Percentiles rank a stretch among this genome's conserved stretches.
phyloP scores from a whole-genome alignment of 1,140 invertebrate genomes.

The Camponotus pennsylvanicus region DNA sequence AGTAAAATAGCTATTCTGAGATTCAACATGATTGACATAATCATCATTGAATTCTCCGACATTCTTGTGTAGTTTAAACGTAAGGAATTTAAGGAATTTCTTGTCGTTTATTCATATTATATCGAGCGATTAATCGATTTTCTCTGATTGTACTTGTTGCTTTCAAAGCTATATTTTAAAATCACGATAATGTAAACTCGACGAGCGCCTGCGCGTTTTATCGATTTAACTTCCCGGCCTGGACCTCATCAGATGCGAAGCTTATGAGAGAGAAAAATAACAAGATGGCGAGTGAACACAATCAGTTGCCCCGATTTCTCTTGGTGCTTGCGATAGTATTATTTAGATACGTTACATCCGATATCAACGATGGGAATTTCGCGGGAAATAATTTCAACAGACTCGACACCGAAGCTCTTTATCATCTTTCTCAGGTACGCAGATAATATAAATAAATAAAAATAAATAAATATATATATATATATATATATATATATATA shows the following conservation, averaged over 20 bases:
- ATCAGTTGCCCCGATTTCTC: slow-evolving; percentile 14
- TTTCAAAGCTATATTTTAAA: background rate
- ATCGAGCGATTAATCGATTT: background rate
- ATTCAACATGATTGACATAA: background rate
- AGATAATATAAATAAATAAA: background rate
- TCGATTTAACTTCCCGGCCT: slow-evolving; percentile 53
- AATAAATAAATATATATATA: background rate
- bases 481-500: background rate
- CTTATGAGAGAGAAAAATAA: slow-evolving; percentile 8
- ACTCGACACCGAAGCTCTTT: slow-evolving; percentile 5
- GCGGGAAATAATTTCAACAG: slow-evolving; percentile 16
- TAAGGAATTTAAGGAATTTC: background rate
- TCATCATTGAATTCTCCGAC: background rate
- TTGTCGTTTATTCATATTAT: background rate
- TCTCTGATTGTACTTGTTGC: slow-evolving; percentile 17
- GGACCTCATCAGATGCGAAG: slow-evolving; percentile 3
- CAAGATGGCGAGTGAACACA: slow-evolving; percentile 24
- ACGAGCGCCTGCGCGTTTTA: slow-evolving; percentile 64
- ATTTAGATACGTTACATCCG: slow-evolving; percentile 35
- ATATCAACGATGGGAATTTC: slow-evolving; percentile 22
- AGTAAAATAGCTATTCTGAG: background rate
- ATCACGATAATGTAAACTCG: background rate
- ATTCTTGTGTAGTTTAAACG: no score
- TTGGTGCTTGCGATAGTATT: slow-evolving; percentile 5
- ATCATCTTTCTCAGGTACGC: background rate